phyloP scores from a whole-genome alignment of 2,888 invertebrate species.

The Coenonympha glycerion region DNA sequence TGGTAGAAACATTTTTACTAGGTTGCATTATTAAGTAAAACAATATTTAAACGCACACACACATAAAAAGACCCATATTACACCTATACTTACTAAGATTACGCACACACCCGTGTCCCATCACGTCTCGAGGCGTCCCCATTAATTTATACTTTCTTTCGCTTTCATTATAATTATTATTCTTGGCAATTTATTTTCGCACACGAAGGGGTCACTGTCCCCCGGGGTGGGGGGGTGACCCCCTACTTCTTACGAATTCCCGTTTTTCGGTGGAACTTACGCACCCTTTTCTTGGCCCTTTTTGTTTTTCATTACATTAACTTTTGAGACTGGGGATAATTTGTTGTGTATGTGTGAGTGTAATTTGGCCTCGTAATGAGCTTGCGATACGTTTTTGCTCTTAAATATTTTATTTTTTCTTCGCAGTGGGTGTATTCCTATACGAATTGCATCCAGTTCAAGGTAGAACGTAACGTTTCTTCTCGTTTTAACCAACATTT shows the following conservation, averaged over 20 bases:
- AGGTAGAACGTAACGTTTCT: too few relatives aligned
- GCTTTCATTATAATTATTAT: conserved; percentile 77
- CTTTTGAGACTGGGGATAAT: conserved; percentile 71
- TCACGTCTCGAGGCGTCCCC: conserved; percentile 64
- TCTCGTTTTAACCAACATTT: too few relatives aligned
- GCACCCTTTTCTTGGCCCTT: conserved; percentile 77
- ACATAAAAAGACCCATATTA: not conserved
- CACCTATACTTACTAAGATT: conserved; percentile 9
- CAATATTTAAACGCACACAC: not conserved
- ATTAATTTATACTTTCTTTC: conserved; percentile 77
- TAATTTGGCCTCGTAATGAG: conserved; percentile 54
- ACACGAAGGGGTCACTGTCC: conserved; percentile 69
- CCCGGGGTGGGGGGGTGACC: conserved; percentile 41
- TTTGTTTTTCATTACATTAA: conserved; percentile 77
- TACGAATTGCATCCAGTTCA: too few relatives aligned
- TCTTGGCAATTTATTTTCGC: conserved; percentile 77
- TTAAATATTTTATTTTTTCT: not conserved
- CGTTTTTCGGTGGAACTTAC: conserved; percentile 76
- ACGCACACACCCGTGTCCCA: conserved; percentile 24
- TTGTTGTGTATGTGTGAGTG: conserved; percentile 64
- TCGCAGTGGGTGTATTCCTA: not conserved
- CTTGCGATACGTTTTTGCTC: conserved; percentile 21
- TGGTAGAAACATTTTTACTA: too few relatives aligned
- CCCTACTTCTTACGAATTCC: conserved; percentile 74
- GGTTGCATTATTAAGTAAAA: too few relatives aligned